These are phyloP conservation scores for Trichonephila inaurata DNA, from an alignment of 1,140 invertebrate species.

Conservation along the genomic window DNA sequence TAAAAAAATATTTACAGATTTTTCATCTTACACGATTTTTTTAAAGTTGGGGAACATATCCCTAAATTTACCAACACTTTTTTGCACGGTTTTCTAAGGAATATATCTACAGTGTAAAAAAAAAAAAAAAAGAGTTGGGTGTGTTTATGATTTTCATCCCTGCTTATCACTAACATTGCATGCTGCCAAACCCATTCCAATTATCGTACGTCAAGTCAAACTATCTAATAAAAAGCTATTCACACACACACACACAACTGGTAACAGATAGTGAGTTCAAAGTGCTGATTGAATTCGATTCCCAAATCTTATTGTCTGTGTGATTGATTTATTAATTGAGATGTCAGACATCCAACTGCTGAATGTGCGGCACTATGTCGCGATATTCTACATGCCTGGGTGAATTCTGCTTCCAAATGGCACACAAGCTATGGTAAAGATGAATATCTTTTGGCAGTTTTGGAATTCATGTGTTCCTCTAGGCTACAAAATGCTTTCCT, in stretches of 20 bases:
- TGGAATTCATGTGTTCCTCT: neutral
- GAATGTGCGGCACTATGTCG: slow-evolving; percentile 13
- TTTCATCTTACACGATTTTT: too few relatives aligned
- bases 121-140: too few relatives aligned
- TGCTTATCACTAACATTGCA: neutral
- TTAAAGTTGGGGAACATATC: too few relatives aligned
- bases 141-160: neutral
- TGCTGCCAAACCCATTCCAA: neutral
- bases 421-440: neutral
- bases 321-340: slow-evolving; percentile 72
- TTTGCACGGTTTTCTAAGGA: too few relatives aligned
- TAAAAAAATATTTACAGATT: too few relatives aligned
- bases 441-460: slow-evolving; percentile 18
- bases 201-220: neutral
- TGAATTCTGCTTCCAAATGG: neutral
- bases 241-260: too few relatives aligned
- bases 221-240: slow-evolving; percentile 7
- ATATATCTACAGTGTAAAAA: too few relatives aligned
- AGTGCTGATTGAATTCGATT: slow-evolving; percentile 29
- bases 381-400: slow-evolving; percentile 13
- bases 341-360: neutral
- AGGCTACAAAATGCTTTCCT: slow-evolving; percentile 16
- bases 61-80: too few relatives aligned
- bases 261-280: neutral
- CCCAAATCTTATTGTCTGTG: slow-evolving; percentile 39